Base-by-base conservation (phyloP, 2,888 invertebrate genomes). In the Athalia rosae region DNA sequence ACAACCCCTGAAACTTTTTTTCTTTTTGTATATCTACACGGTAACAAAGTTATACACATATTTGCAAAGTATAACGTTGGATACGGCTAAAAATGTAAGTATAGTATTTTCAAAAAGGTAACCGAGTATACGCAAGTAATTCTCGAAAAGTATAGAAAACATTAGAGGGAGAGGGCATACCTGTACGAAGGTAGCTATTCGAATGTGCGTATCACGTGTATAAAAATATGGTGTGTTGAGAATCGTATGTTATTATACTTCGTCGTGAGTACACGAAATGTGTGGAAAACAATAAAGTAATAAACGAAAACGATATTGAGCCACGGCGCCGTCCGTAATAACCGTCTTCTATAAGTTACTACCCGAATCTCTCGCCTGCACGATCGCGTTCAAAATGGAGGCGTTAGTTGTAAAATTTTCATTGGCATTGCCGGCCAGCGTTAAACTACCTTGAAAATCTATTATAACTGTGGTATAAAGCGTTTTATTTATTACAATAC, bases 361-460 rank as follows among this genome's bases (percentile, higher is more conserved):
- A 47, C 74, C 59, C 47, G 11, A 47, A 13, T 61, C 50, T 15
- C 61, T 8, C 73, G 76, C 73, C n/a, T n/a, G n/a, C 63, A 45
- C 76, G 71, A 85, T 82, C 82, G 84, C 80, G 81, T 80, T 79
- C 62, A 79, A 82, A 84, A 86, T 83, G 84, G 81, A 79, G 62
- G 82, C 83, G 86, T 74, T 62, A 74, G 74, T 74, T 74, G 83
- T 87, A 87, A 87, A 87, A 79, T 82, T 84, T 81, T 81, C 82
- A 83, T 83, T 81, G 78, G 79, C 80, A 77, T 78, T 78, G 66
- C 77, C 78, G 66, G 76, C 77, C 76, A 78, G 80, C 80, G 82
- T 84, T 84, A 82, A 81, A 78, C 78, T 50, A 53, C 76, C 77
- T 80, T 83, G 79, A 79, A 81, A 82, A 82, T 82, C 82, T 83